Evolutionary conservation across 2,113 vertebrate species (phyloP), one percentile per base, ranked within the genome.

Genomic region (Grallaria varia): DNA sequence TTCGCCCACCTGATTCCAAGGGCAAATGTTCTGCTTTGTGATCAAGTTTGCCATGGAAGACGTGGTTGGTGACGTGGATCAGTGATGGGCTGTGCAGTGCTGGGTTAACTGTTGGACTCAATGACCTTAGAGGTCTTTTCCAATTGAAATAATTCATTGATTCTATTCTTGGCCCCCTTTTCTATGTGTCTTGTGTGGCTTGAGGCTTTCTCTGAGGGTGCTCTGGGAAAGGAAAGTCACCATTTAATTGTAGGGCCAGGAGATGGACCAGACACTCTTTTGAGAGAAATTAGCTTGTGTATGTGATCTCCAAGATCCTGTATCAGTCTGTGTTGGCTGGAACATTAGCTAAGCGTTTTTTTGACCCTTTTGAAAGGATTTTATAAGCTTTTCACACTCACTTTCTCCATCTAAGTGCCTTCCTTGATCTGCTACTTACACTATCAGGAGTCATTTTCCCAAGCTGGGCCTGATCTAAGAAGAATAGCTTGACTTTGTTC

Each of bases 401-500:
- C 55, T 86, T 86, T 84, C 72, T 88, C 33, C 30, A 82, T 78
- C 8, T 60, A 47, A 87, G 31, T 8, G 10, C 68, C 76, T 86
- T 90, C 68, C 76, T 86, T 90, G 52, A 53, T 77, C 86, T 75
- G 30, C 78, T 91, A 62, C 37, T 77, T 95, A 60, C 3, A 80
- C 76, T 56, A 79, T 44, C 68, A 81, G 77, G 64, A 92, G 33
- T 44, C 3, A 1, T 85, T 97, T 88, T 69, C 68, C 69, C 95
- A 84, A 89, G 73, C 42, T 47, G 49, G 12, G 30, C 67, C 67
- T 93, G 45, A 55, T 89, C 86, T 47, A 91, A 95, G 75, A 94
- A 96, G 78, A 50, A 39, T 76, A 87, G 78, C 28, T 95, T 60
- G 77, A 28, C 89, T 96, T 95, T 87, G 49, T 63, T 94, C 87